A percentile compares a stretch with the other conserved stretches of the same genome.
These are phyloP conservation scores for Sula dactylatra DNA, from an alignment of 2,113 vertebrate genomes.

Conservation along the genomic window DNA sequence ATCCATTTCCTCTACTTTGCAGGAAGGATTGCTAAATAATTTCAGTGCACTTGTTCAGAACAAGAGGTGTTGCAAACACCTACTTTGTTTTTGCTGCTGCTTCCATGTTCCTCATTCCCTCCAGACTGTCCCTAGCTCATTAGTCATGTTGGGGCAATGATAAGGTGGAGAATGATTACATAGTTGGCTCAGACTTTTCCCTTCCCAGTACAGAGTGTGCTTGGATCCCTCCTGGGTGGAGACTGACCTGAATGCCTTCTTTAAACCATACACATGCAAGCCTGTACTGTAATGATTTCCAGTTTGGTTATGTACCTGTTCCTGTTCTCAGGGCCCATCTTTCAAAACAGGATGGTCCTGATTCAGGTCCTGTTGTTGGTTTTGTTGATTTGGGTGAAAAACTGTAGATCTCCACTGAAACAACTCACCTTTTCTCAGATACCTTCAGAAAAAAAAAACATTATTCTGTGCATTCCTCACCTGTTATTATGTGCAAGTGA, in stretches of 20 bases:
- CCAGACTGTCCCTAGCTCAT: conserved; percentile 39
- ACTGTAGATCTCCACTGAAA: background rate
- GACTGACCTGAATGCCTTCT: conserved; percentile 57
- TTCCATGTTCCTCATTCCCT: conserved; percentile 52
- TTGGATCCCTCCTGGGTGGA: conserved; percentile 56
- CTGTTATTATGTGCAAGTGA: background rate
- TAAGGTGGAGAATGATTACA: conserved; percentile 67
- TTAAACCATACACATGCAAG: background rate
- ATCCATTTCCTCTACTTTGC: background rate
- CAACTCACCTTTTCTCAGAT: background rate
- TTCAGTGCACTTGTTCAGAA: background rate
- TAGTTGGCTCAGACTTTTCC: conserved; percentile 66
- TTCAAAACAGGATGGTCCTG: background rate
- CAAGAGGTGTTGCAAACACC: background rate
- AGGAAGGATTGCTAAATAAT: background rate
- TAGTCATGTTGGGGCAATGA: conserved; percentile 59
- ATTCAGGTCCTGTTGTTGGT: background rate
- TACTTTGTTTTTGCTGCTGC: background rate
- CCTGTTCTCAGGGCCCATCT: conserved; percentile 45
- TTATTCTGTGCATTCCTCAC: background rate
- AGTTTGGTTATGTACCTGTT: conserved; percentile 12
- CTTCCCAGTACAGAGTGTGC: conserved; percentile 43
- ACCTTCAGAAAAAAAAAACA: background rate
- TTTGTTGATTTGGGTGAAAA: background rate
- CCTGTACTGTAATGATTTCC: conserved; percentile 47